Evolutionary conservation across 2,113 vertebrate species (phyloP), one percentile per base, ranked within the genome.

Genomic region (Nycticebus coucang): DNA sequence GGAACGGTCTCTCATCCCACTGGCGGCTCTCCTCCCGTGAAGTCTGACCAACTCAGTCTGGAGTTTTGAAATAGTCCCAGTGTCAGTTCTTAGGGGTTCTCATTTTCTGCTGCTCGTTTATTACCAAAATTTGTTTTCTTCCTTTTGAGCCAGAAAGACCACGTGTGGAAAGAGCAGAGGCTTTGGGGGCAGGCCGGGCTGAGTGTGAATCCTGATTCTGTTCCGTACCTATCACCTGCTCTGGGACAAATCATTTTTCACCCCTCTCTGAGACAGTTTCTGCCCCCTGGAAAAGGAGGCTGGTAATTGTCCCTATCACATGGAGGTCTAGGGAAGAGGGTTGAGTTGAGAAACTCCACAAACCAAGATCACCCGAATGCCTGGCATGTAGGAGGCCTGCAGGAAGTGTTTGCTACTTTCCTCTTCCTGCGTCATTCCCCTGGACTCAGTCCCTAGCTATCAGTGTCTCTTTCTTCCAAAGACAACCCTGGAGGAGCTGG

Each of bases 21-120:
- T 97, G 97, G 95, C n/a, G 74, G 94, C 92, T 93, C 1, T 0
- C 59, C 0, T 15, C 92, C 95, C 81, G 9, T 97, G 97, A 98
- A 97, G 94, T 83, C 92, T 37, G 2, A 94, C 89, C 28, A 0
- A 0, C 66, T 79, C 0, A 0, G 66, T 55, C 96, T 80, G 28
- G 0, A 30, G 91, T 96, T 97, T 94, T 91, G 69, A 97, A 96
- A 96, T 87, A 95, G 77, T 90, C 79, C 14, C 60, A 33, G 5
- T 71, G 72, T 93, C 68, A 26, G 19, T 92, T 93, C 84, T 94
- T 97, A 59, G 78, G 62, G n/a, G 53, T 96, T 92, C 90, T 89
- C n/a, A 21, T 95, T 94, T 97, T 97, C 41, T 84, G 45, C 90
- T 92, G 75, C 55, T 96, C 1, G 1, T 91, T 78, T 41, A 35